A percentile compares a stretch with the other conserved stretches of the same genome.
These are phyloP conservation scores for Chunga burmeisteri DNA, from an alignment of 2,113 vertebrate species.

Conservation along the genomic window DNA sequence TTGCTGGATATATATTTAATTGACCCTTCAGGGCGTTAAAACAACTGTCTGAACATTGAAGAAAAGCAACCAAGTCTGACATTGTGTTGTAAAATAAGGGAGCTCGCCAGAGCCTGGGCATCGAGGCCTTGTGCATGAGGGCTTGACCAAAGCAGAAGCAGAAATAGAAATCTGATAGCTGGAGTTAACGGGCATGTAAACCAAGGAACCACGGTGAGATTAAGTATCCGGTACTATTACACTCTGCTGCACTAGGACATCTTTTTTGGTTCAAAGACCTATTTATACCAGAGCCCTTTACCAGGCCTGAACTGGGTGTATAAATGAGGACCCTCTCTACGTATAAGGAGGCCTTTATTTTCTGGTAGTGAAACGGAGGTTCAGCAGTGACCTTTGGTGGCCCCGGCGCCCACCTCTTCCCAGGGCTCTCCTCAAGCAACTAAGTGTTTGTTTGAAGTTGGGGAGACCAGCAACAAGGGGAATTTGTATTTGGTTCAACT, in stretches of 20 bases:
- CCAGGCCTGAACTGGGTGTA: neutral
- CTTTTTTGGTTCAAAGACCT: conserved; percentile 55
- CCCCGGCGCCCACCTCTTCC: conserved; percentile 19
- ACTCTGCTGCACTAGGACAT: conserved; percentile 1
- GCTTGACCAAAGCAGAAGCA: conserved; percentile 7
- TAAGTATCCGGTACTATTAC: conserved; percentile 19
- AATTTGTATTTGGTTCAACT: conserved; percentile 44
- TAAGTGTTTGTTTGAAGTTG: conserved; percentile 19
- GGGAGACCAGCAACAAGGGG: conserved; percentile 34
- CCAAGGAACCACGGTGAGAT: conserved; percentile 8
- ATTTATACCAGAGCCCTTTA: neutral
- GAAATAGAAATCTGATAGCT: conserved; percentile 45
- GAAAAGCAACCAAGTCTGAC: conserved; percentile 42
- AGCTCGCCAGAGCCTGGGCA: conserved; percentile 11
- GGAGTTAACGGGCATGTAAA: conserved; percentile 12
- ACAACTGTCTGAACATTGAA: conserved; percentile 1
- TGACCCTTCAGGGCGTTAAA: conserved; percentile 26
- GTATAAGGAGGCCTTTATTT: conserved; percentile 27
- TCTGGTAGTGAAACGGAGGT: neutral
- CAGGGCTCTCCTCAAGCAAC: conserved; percentile 13
- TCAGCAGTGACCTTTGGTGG: conserved; percentile 44
- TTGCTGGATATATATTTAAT: conserved; percentile 4
- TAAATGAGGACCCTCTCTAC: neutral
- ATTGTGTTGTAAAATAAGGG: neutral
- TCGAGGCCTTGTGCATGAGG: neutral